A percentile compares a stretch with the other conserved stretches of the same genome.
phyloP scores from a whole-genome alignment of 2,797 vertebrate species.

The Florisuga fusca region DNA sequence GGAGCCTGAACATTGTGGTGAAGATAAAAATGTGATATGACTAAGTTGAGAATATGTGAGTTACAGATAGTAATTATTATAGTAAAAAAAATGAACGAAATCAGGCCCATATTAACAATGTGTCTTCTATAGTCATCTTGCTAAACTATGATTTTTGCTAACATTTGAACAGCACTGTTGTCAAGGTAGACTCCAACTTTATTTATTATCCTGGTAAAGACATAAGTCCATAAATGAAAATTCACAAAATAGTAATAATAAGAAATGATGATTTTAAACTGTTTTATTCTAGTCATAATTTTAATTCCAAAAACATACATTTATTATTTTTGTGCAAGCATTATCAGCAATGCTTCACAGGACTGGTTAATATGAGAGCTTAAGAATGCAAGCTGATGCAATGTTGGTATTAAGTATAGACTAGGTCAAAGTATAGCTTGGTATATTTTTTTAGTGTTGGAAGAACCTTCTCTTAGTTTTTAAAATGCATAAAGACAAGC shows the following conservation, averaged over 20 bases:
- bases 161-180: neutral
- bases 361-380: neutral
- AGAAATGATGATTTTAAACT: neutral
- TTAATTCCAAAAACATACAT: neutral
- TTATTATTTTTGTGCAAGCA: neutral
- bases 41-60: neutral
- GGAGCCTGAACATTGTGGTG: neutral
- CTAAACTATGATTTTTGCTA: neutral
- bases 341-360: neutral
- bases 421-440: neutral
- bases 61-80: neutral
- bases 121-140: neutral
- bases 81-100: neutral
- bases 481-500: neutral
- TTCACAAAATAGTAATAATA: neutral
- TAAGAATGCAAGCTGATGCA: neutral
- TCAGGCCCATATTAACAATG: accelerated
- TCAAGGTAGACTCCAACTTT: neutral
- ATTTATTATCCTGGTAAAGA: neutral
- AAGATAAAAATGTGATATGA: neutral
- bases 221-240: neutral
- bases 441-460: neutral
- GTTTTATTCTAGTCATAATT: neutral
- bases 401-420: neutral
- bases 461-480: neutral